Evolutionary conservation across 2,113 vertebrate genomes (phyloP), one percentile per base, ranked within the genome.

Genomic region (Choloepus hoffmanni): DNA sequence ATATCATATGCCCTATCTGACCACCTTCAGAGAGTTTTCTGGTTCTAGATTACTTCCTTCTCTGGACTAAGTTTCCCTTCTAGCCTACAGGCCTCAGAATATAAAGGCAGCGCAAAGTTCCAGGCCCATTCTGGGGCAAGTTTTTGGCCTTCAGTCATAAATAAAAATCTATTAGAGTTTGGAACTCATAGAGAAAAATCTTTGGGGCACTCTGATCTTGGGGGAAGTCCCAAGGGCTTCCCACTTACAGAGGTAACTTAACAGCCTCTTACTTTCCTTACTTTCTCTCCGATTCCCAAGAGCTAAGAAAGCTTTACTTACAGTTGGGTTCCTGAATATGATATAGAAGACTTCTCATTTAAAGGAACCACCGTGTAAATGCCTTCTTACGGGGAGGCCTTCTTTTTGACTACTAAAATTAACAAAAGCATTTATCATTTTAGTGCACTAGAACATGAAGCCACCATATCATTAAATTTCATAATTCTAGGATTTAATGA

Each of bases 91-190:
- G 18, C 9, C 43, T 90, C 30, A 68, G 15, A 68, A 78, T 62
- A 91, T 62, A 45, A 84, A 60, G 63, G 23, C 5, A 43, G 82
- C 60, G 36, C 16, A 85, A 43, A 89, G 50, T 55, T 92, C 30
- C 73, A 96, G 60, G 78, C 74, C 10, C 65, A 53, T 89, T 74
- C 21, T 24, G 73, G 65, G 65, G 68, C 62, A 33, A 48, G 70
- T 30, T 63, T 94, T 89, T 53, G 13, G n/a, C 45, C 73, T 68
- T 53, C 55, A 43, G 13, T 70, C 30, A 36, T 58, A 93, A 67
- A 13, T 48, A 77, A 70, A 89, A 48, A 90, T 24, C 36, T 83
- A 63, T 89, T 83, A 73, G 68, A 40, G 24, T 84, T 89, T 95
- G 70, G 36, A 93, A 93, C 11, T 58, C 62, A 89, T 0, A n/a